A percentile compares a stretch with the other conserved stretches of the same genome.
phyloP scores from a whole-genome alignment of 2,113 vertebrate genomes.

The Osmerus eperlanus region DNA sequence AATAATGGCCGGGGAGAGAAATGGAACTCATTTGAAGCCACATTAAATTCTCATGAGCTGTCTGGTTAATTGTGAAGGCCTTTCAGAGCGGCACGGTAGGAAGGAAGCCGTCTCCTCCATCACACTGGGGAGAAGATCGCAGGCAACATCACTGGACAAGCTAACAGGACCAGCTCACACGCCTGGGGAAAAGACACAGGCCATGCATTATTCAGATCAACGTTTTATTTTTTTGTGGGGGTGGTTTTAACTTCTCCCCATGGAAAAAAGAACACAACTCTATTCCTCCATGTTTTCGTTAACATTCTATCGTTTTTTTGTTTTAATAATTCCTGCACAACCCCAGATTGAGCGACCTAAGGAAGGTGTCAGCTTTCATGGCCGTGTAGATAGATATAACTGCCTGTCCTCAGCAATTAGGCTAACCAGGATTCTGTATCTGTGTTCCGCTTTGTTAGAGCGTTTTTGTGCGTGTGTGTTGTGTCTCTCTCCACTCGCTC shows the following conservation, averaged over 20 bases:
- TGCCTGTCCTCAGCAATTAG: conserved; percentile 57
- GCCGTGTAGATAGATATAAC: conserved; percentile 22
- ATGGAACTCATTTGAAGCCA: conserved; percentile 30
- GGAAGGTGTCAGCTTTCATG: background rate
- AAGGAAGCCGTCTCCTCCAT: conserved; percentile 1
- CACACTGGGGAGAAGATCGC: background rate
- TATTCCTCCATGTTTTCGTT: background rate
- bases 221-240: too few species aligned
- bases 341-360: background rate
- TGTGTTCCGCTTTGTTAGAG: conserved; percentile 13
- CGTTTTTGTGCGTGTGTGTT: conserved; percentile 20
- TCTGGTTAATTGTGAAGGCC: conserved; percentile 26
- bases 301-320: background rate
- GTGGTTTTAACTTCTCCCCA: background rate
- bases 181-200: background rate
- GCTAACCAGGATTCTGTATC: conserved; percentile 36
- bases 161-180: background rate
- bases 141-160: background rate
- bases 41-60: conserved; percentile 28
- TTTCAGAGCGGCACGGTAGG: conserved; percentile 10
- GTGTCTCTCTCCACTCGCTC: conserved; percentile 62
- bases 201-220: too few species aligned
- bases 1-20: conserved; percentile 18
- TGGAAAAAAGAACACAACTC: background rate
- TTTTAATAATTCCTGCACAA: too few species aligned